These are phyloP conservation scores for Pecten maximus DNA, from an alignment of 2,888 invertebrate species.

Conservation along the genomic window DNA sequence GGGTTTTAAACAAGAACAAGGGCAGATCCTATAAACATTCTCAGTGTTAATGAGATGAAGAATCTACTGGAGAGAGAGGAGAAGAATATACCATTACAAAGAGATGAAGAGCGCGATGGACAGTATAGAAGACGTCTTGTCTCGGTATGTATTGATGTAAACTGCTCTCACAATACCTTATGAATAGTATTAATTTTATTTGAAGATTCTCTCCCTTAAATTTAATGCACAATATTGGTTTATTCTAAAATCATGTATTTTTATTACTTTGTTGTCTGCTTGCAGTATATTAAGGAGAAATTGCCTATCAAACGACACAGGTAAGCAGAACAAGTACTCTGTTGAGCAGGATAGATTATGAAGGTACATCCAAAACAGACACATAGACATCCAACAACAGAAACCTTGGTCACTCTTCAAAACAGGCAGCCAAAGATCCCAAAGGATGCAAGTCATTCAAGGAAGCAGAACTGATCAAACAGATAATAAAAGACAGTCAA, in stretches of 20 bases:
- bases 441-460: too few relatives aligned
- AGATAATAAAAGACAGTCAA: too few relatives aligned
- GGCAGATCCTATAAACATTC: slow-evolving; percentile 91
- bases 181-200: slow-evolving; percentile 26
- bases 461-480: too few relatives aligned
- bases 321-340: not conserved
- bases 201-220: slow-evolving; percentile 1
- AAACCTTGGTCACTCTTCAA: not conserved
- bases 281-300: slow-evolving; percentile 62
- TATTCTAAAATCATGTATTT: not conserved
- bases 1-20: slow-evolving; percentile 88
- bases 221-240: not conserved
- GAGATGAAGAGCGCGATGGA: slow-evolving; percentile 59
- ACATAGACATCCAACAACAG: not conserved
- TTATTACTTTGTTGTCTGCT: slow-evolving; percentile 38
- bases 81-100: slow-evolving; percentile 57
- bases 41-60: slow-evolving; percentile 89
- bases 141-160: slow-evolving; percentile 57
- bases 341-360: not conserved
- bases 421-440: too few relatives aligned
- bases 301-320: slow-evolving; percentile 53
- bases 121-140: slow-evolving; percentile 61
- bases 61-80: slow-evolving; percentile 68
- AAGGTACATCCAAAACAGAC: not conserved
- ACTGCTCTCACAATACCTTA: not conserved